These are phyloP conservation scores for Apodemus sylvaticus DNA, from an alignment of 2,113 vertebrate genomes.

Conservation along the genomic window DNA sequence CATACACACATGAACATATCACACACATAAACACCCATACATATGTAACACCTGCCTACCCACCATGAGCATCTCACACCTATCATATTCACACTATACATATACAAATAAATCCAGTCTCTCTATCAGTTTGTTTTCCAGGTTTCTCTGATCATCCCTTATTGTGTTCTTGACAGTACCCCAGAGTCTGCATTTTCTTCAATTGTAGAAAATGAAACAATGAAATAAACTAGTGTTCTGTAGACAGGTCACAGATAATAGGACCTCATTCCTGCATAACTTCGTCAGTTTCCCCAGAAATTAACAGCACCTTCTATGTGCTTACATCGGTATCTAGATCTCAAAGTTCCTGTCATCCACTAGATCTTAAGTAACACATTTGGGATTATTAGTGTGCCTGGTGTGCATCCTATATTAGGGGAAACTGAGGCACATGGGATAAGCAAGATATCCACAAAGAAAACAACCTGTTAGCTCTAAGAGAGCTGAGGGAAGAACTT, in stretches of 20 bases:
- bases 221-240: neutral
- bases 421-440: neutral
- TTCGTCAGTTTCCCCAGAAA: neutral
- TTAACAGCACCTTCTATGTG: neutral
- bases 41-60: neutral
- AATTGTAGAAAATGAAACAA: neutral
- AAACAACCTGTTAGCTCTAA: neutral
- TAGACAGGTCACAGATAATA: neutral
- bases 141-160: neutral
- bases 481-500: neutral
- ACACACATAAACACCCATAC: too few species aligned
- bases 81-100: too few species aligned
- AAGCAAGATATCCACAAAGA: neutral
- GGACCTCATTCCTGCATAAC: neutral
- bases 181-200: neutral
- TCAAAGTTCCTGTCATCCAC: neutral
- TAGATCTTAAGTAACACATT: neutral
- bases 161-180: neutral
- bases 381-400: neutral
- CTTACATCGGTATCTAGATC: neutral
- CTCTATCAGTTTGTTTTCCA: neutral
- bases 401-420: neutral
- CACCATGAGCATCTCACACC: neutral
- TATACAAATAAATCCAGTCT: neutral
- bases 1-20: neutral